Conservation (phyloP, 2,113 vertebrate genomes). For the Rhombomys opimus region DNA sequence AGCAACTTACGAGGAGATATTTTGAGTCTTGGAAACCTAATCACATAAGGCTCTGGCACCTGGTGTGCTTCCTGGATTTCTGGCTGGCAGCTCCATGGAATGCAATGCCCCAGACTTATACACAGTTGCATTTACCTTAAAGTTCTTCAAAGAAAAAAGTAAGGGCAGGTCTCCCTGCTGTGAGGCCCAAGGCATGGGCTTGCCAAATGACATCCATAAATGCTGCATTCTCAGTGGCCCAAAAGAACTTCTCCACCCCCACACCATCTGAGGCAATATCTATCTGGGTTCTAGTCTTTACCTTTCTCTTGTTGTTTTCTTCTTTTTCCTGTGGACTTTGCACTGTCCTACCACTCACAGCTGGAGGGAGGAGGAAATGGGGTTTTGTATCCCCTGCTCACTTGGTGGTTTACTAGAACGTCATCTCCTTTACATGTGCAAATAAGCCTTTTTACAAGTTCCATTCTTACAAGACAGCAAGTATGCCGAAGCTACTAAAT, state of each 20-base stretch:
- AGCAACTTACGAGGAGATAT: not conserved
- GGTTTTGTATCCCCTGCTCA: constrained; percentile 30
- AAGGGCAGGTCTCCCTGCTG: not conserved
- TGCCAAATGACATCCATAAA: not conserved
- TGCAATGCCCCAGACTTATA: not conserved
- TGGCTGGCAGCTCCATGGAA: not conserved
- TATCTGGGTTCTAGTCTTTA: not conserved
- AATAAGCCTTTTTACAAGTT: constrained; percentile 9
- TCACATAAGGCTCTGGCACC: not conserved
- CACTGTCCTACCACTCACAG: not conserved
- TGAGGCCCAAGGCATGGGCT: fast-evolving
- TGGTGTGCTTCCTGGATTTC: not conserved
- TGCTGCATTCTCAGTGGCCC: not conserved
- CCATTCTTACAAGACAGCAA: not conserved
- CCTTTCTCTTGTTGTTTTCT: not conserved
- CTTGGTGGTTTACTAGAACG: not conserved
- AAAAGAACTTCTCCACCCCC: too few species aligned
- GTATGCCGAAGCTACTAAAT: not conserved
- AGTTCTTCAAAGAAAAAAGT: not conserved
- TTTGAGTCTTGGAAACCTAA: not conserved
- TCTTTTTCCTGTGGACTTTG: not conserved
- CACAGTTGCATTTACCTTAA: not conserved
- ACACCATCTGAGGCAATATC: not conserved
- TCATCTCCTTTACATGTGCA: not conserved
- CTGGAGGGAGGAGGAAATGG: not conserved